Percentiles rank a stretch among this genome's conserved stretches.
phyloP scores from a whole-genome alignment of 2,113 vertebrate genomes.

The Elachura formosa region DNA sequence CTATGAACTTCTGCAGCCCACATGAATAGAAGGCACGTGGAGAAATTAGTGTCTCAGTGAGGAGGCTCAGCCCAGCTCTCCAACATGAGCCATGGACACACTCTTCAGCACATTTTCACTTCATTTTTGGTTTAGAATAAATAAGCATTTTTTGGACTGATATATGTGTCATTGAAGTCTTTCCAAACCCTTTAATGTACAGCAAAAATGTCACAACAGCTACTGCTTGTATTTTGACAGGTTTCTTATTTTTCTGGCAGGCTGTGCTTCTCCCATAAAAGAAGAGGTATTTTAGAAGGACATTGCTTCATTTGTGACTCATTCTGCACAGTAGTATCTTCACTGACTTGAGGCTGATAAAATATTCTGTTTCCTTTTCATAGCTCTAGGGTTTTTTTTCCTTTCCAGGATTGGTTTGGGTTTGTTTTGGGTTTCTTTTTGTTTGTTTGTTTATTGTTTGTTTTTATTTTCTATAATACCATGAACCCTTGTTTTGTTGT shows the following conservation, averaged over 20 bases:
- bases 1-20: neutral
- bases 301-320: neutral
- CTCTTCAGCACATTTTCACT: neutral
- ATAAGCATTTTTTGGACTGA: neutral
- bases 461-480: neutral
- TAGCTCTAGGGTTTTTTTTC: neutral
- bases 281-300: neutral
- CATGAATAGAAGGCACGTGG: neutral
- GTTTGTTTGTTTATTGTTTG: too few species aligned
- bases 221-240: neutral
- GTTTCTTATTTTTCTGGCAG: neutral
- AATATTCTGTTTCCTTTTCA: neutral
- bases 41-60: neutral
- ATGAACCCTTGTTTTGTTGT: neutral
- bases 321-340: neutral
- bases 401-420: neutral
- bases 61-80: neutral
- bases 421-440: neutral
- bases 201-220: neutral
- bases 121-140: neutral
- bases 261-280: neutral
- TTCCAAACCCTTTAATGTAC: neutral
- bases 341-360: neutral
- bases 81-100: rapidly evolving
- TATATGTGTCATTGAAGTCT: neutral